Evolutionary conservation across 2,113 vertebrate genomes (phyloP), one percentile per base, ranked within the genome.

Genomic region (Sander lucioperca): DNA sequence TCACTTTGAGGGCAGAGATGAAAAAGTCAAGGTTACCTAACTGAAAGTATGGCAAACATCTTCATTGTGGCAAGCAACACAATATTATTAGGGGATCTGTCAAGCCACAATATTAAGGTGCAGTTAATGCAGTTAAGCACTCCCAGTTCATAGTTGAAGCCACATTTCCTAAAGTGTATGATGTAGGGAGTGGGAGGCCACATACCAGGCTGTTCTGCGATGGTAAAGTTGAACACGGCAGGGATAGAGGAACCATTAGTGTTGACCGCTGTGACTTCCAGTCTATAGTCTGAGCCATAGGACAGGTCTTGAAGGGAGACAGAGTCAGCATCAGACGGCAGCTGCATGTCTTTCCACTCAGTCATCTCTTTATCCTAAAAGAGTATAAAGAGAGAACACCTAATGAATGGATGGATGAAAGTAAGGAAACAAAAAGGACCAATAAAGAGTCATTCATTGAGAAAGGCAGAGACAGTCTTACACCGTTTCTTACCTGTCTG

Each of bases 261-360:
- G 63, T 95, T 96, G 74, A 95, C 53, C 0, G 95, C 91, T 33
- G 25, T 4, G 21, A 96, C 88, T 72, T 96, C 88, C 80, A 95
- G 65, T 39, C 86, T 72, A 89, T 95, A 96, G 45, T 88, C 50
- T 43, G 91, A 85, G 45, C 87, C 85, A 21, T 90, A 95, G 21
- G 87, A 47, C 61, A 96, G 89, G 54, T 91, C 86, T 57, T 85
- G n/a, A 12, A 96, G 91, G 4, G 54, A 30, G 51, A 96, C 23
- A 2, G 48, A 72, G 11, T 86, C 79, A 10, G 87, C 45, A 36
- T 82, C 69, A 0, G 88, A 13, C 0, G 83, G 2, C 14, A 94
- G 58, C 58, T 84, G 16, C 16, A 64, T 84, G 61, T 94, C 82
- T 47, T 76, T 87, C 95, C 94, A 95, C 43, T 92, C 75, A 57